Conservation (phyloP, 2,888 invertebrate species). For the Iselma pallidipennis region DNA sequence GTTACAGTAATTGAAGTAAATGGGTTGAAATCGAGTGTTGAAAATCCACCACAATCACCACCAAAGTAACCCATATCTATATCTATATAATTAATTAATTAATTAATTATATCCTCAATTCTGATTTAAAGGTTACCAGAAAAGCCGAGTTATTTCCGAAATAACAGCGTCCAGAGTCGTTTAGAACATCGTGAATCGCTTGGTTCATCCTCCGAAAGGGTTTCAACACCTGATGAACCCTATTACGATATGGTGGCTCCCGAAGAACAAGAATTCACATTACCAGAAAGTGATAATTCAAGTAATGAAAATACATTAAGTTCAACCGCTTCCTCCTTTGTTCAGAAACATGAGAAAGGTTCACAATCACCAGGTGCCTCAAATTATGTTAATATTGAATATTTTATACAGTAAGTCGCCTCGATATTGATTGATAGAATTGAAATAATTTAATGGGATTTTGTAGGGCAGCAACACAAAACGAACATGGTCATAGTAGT, state of each 20-base stretch:
- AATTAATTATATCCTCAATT: conserved; percentile 1
- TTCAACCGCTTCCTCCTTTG: conserved; percentile 63
- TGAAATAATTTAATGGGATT: conserved; percentile 5
- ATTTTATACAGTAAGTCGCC: conserved; percentile 77
- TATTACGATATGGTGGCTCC: conserved; percentile 74
- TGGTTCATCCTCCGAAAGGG: conserved; percentile 62
- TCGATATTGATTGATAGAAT: background rate
- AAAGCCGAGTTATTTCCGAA: conserved; percentile 43
- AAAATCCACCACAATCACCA: conserved; percentile 45
- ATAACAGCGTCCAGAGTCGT: conserved; percentile 53
- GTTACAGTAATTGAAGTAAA: conserved; percentile 89
- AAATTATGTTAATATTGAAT: conserved; percentile 92
- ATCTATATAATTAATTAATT: background rate
- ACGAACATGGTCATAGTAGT: conserved; percentile 46
- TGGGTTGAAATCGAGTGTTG: conserved; percentile 64
- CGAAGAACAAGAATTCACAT: conserved; percentile 55
- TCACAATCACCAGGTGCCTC: conserved; percentile 82
- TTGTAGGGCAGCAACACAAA: conserved; percentile 42
- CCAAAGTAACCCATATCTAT: conserved; percentile 45
- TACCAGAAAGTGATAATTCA: conserved; percentile 59
- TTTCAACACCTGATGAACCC: conserved; percentile 67
- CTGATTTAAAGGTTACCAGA: conserved; percentile 37
- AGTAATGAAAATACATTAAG: conserved; percentile 69
- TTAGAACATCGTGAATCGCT: conserved; percentile 46
- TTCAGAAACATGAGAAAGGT: conserved; percentile 51